Percentiles rank a stretch among this genome's conserved stretches.
Conservation (phyloP, 2,888 invertebrate genomes). For the Entomobrya proxima region DNA sequence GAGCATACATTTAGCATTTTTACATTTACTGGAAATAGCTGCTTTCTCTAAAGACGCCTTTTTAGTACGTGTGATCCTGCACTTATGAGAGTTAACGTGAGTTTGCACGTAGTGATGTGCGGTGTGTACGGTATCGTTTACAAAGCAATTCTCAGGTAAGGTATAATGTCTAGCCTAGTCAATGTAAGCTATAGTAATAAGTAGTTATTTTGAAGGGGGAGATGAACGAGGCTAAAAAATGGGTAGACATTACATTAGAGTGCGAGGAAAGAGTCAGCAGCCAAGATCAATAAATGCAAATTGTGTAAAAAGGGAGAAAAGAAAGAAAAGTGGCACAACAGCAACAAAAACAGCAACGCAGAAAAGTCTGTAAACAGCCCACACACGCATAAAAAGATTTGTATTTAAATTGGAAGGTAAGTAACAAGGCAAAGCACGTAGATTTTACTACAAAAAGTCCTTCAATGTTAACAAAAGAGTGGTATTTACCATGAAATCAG, state of each 20-base stretch:
- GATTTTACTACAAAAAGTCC: background rate
- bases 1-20: background rate
- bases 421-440: background rate
- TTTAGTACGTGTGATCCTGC: too few relatives aligned
- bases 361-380: background rate
- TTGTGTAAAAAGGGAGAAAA: constrained; percentile 48
- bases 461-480: constrained; percentile 30
- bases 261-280: constrained; percentile 17
- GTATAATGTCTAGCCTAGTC: constrained; percentile 16
- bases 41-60: too few relatives aligned
- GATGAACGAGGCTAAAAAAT: constrained; percentile 49
- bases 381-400: background rate
- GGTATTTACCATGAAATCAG: background rate
- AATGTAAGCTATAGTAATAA: constrained; percentile 45
- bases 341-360: constrained; percentile 21
- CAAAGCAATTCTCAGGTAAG: constrained; percentile 37
- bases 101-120: constrained; percentile 11
- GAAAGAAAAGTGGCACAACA: constrained; percentile 39
- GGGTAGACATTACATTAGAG: background rate
- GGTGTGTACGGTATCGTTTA: too few relatives aligned
- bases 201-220: constrained; percentile 4
- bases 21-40: too few relatives aligned
- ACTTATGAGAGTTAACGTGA: background rate
- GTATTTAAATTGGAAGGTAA: background rate
- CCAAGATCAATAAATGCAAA: constrained; percentile 70